Evolutionary conservation across 2,888 invertebrate genomes (phyloP), one percentile per base, ranked within the genome.

Genomic region (Amorpha juglandis): DNA sequence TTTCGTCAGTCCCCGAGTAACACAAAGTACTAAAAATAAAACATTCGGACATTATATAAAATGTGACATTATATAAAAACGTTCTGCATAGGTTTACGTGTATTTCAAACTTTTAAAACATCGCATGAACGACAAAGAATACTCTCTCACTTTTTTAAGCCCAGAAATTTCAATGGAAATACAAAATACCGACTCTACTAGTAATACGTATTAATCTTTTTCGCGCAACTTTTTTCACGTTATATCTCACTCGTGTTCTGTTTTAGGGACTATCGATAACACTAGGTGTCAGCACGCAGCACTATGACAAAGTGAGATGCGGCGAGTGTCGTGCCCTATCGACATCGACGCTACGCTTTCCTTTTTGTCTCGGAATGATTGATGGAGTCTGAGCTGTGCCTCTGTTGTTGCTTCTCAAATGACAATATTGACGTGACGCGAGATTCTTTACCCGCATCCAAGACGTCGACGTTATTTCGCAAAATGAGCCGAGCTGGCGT

Each of bases 301-400:
- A 74, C 71, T 73, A 76, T 83, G 82, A 87, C 84, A 83, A 82
- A 87, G 84, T 84, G 81, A 77, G 77, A 72, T 70, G 77, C 73
- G 78, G 75, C 75, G 77, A 76, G 74, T 78, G 80, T 77, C 83
- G 82, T 84, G 86, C 84, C 81, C 85, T 87, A 87, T 89, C 86
- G 82, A 79, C 81, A 76, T 77, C 78, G 71, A 70, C 67, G 77
- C 75, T 79, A 70, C 67, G 77, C 75, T 79, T 81, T 79, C 81
- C 81, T 89, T 89, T 91, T 90, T 90, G 87, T 88, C 81, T 81
- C 75, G 70, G 67, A 68, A 81, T 86, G 88, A 91, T 91, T 89
- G 91, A 91, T 91, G 85, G 81, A 74, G 77, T 74, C 77, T 78
- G 77, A 72, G 78, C 76, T 76, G 70, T 71, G 77, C 53, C 66